Conservation (phyloP, 2,797 vertebrate genomes). For the Yasuhikotakia modesta region DNA sequence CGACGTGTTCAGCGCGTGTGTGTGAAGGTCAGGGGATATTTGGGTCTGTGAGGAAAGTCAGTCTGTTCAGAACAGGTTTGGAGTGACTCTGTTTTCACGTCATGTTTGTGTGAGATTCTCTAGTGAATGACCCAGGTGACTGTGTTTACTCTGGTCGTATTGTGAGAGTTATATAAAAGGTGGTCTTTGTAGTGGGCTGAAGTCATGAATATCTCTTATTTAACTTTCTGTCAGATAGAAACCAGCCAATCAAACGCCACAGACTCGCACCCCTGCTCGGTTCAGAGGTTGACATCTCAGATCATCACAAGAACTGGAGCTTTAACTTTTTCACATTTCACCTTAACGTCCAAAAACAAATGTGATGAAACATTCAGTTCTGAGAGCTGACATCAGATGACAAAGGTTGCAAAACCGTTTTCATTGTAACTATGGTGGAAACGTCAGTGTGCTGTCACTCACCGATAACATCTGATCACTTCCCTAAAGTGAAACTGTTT, state of each 20-base stretch:
- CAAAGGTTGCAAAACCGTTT: slow-evolving; percentile 21
- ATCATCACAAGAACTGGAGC: not conserved
- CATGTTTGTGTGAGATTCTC: too few relatives aligned
- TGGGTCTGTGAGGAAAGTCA: too few relatives aligned
- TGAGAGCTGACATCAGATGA: not conserved
- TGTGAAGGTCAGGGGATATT: slow-evolving; percentile 50
- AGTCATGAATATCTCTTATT: too few relatives aligned
- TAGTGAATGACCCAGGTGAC: too few relatives aligned
- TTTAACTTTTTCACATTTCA: not conserved
- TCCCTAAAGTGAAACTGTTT: not conserved
- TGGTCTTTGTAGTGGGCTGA: too few relatives aligned
- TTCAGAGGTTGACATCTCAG: too few relatives aligned
- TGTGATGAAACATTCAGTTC: not conserved
- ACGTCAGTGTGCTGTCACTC: not conserved
- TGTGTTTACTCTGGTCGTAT: not conserved
- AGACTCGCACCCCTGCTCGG: too few relatives aligned
- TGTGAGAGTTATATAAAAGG: not conserved
- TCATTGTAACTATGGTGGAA: too few relatives aligned
- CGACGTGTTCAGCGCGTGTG: slow-evolving; percentile 18
- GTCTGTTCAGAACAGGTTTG: too few relatives aligned
- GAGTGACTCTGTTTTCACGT: too few relatives aligned
- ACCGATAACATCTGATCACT: slow-evolving; percentile 21
- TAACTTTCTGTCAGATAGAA: too few relatives aligned
- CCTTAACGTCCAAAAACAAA: not conserved
- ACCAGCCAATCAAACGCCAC: too few relatives aligned